Evolutionary conservation across 2,113 vertebrate species (phyloP), one percentile per base, ranked within the genome.

Genomic region (Oryzias woworae): DNA sequence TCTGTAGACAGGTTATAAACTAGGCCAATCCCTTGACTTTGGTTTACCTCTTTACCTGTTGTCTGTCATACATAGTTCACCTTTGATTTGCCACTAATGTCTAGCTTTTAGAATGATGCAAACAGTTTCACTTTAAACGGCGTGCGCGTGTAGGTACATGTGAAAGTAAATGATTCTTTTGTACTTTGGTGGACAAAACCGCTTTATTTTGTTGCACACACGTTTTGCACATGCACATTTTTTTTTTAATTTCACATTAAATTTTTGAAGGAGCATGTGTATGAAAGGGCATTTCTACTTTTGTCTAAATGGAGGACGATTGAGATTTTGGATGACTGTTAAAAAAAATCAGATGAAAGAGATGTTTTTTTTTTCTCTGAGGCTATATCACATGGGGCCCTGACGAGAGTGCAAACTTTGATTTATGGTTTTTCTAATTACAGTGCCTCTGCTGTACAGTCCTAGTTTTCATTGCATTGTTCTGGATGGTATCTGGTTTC

Each of bases 21-120:
- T 90, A 88, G 90, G 90, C 89, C 75, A 91, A 92, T 92, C 82
- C 90, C 91, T 90, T 91, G 90, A 87, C 85, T 85, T 92, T 70
- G 44, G 53, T 75, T 82, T 66, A 7, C 53, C 47, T 62, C 59
- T 66, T 73, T 13, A 65, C 77, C 81, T 81, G 61, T 80, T 65
- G 66, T 66, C 46, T 69, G 78, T 69, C 72, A 69, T 72, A 68
- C 65, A 60, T 67, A 47, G 66, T 69, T 79, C 51, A 64, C 69
- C 17, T 69, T 51, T 61, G 41, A 76, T 72, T 69, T 65, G 59
- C 71, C 77, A 80, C 79, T 28, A 50, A 71, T 64, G 54, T 75
- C 59, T 58, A 70, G 82, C 77, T 80, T 83, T 77, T 75, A 79
- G 65, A 64, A 58, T 65, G 75, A 81, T 77, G 70, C 81, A 75